A percentile compares a stretch with the other conserved stretches of the same genome.
These are phyloP conservation scores for Zapus hudsonius DNA, from an alignment of 2,113 vertebrate species.

Conservation along the genomic window DNA sequence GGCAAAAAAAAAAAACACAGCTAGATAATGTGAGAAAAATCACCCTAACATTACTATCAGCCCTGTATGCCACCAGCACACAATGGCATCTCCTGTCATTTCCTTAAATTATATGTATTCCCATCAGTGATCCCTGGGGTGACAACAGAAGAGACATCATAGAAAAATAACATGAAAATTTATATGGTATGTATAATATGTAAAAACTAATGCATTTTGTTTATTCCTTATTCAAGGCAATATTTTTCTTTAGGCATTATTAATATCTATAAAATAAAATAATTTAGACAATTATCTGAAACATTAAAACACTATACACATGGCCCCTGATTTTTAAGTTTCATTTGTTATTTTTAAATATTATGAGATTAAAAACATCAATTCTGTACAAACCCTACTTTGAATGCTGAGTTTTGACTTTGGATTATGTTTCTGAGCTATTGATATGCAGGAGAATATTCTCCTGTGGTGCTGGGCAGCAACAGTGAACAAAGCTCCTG, in stretches of 20 bases:
- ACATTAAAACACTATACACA: neutral
- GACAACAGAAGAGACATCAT: neutral
- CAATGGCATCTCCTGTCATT: neutral
- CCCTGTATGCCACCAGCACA: neutral
- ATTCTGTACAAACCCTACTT: neutral
- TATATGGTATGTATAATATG: neutral
- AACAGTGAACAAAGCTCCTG: neutral
- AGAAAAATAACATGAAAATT: neutral
- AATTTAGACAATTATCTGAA: neutral
- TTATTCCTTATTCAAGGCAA: neutral
- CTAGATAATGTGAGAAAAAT: neutral
- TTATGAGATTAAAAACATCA: neutral
- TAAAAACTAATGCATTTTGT: neutral
- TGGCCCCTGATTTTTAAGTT: neutral
- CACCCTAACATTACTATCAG: neutral
- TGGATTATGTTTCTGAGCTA: too few species aligned
- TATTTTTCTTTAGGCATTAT: neutral
- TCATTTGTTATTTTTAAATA: neutral
- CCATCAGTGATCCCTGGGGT: neutral
- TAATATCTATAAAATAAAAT: neutral
- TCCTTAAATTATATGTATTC: neutral
- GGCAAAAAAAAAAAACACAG: too few species aligned
- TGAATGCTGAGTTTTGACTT: neutral
- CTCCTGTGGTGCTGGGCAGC: neutral
- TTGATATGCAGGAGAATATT: neutral